phyloP scores from a whole-genome alignment of 2,113 vertebrate genomes.

The Piaya cayana region DNA sequence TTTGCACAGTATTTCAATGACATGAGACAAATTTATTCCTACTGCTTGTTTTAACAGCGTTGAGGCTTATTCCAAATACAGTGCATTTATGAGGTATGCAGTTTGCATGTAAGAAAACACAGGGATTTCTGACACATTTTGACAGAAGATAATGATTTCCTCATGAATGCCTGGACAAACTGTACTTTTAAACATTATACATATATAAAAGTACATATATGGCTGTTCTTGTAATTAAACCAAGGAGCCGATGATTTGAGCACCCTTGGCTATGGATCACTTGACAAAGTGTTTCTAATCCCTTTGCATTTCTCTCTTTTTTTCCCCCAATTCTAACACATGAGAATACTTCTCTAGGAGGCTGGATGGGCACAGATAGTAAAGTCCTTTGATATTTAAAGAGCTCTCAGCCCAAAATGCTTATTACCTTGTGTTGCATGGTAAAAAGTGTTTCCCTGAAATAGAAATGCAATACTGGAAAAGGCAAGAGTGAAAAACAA shows the following conservation, averaged over 20 bases:
- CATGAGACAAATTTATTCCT: not conserved
- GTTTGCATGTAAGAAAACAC: not conserved
- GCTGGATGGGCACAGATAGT: not conserved
- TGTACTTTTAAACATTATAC: not conserved
- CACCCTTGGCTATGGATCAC: not conserved
- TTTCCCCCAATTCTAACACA: not conserved
- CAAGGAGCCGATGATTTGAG: fast-evolving
- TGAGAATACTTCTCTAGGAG: not conserved
- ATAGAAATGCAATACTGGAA: not conserved
- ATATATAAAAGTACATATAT: not conserved
- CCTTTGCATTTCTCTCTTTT: not conserved
- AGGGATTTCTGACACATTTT: not conserved
- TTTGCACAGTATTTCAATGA: not conserved
- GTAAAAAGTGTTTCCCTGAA: not conserved
- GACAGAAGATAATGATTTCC: not conserved
- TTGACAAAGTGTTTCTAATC: not conserved
- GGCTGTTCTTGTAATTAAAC: not conserved
- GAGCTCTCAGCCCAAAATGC: not conserved
- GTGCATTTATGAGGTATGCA: not conserved
- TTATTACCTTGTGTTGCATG: not conserved
- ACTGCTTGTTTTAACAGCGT: not conserved
- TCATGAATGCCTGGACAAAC: not conserved
- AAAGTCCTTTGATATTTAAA: not conserved
- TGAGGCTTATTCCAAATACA: not conserved
- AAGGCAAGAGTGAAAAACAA: not conserved